Evolutionary conservation across 2,888 invertebrate species (phyloP).

Genomic region (Anarsia innoxiella): DNA sequence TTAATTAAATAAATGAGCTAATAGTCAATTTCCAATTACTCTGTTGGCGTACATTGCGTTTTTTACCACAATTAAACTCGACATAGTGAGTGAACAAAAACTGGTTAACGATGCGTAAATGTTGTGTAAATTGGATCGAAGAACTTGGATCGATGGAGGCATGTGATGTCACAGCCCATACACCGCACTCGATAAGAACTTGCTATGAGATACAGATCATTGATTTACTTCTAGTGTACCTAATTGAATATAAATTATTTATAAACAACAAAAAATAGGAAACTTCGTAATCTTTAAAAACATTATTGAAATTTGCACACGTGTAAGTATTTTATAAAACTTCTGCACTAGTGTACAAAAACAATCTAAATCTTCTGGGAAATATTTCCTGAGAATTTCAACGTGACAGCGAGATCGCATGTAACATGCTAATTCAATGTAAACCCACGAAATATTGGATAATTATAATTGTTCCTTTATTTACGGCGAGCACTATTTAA

Average conservation of each 20-base stretch:
- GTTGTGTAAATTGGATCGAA: conserved; percentile 35
- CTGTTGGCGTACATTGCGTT: conserved; percentile 20
- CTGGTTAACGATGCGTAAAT: conserved; percentile 39
- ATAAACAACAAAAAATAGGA: too few species aligned
- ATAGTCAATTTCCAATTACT: conserved; percentile 47
- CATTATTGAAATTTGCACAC: too few species aligned
- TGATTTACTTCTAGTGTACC: too few species aligned
- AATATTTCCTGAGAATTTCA: too few species aligned
- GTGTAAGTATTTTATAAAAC: too few species aligned
- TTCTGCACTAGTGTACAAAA: too few species aligned
- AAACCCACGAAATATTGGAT: conserved; percentile 45
- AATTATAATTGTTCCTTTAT: conserved; percentile 46
- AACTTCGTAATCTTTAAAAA: too few species aligned
- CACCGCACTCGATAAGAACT: too few species aligned
- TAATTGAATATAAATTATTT: too few species aligned
- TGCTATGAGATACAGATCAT: too few species aligned
- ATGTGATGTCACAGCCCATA: conserved; percentile 6
- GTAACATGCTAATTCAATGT: conserved; percentile 28
- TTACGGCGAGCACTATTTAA: conserved; percentile 33
- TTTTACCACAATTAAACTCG: conserved; percentile 47
- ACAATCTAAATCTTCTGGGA: too few species aligned
- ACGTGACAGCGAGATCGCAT: conserved; percentile 10
- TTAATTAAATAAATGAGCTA: conserved; percentile 45
- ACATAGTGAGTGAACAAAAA: conserved; percentile 36
- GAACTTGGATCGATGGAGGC: conserved; percentile 5